Percentiles rank a stretch among this genome's conserved stretches.
Evolutionary conservation across 2,113 vertebrate genomes (phyloP).

Genomic region (Petaurus breviceps): DNA sequence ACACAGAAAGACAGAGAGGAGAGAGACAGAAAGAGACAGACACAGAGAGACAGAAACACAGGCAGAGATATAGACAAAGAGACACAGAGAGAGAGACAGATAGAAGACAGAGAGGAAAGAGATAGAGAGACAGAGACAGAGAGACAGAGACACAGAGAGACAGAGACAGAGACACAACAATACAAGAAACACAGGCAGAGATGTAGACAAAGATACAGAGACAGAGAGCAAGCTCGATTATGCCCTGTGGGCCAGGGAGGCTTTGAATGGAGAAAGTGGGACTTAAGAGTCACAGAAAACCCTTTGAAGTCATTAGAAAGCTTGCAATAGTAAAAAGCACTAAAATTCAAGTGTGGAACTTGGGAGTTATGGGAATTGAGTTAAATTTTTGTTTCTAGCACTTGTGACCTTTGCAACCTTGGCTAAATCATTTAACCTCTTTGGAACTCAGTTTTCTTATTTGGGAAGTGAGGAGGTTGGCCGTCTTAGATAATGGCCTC

Average conservation of each 20-base stretch:
- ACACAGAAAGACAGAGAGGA: too few relatives aligned
- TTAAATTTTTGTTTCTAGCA: background rate
- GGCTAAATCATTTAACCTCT: background rate
- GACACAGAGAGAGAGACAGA: too few relatives aligned
- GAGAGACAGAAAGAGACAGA: too few relatives aligned
- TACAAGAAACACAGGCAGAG: too few relatives aligned
- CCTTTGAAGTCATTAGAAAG: background rate
- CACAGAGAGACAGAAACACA: too few relatives aligned
- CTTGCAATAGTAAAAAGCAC: background rate
- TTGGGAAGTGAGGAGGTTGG: background rate
- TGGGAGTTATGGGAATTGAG: background rate
- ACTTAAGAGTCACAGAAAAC: background rate
- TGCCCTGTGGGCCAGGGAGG: background rate
- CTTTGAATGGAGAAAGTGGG: background rate
- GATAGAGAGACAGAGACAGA: too few relatives aligned
- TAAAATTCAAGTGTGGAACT: background rate
- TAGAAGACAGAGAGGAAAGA: background rate
- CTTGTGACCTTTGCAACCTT: background rate
- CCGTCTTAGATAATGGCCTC: background rate
- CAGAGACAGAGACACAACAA: background rate
- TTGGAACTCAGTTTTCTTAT: background rate
- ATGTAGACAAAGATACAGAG: too few relatives aligned
- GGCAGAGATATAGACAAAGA: too few relatives aligned
- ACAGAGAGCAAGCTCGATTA: too few relatives aligned
- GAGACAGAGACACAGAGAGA: too few relatives aligned